Percentiles rank a stretch among this genome's conserved stretches.
phyloP scores from a whole-genome alignment of 2,797 vertebrate species.

The Mustela erminea region DNA sequence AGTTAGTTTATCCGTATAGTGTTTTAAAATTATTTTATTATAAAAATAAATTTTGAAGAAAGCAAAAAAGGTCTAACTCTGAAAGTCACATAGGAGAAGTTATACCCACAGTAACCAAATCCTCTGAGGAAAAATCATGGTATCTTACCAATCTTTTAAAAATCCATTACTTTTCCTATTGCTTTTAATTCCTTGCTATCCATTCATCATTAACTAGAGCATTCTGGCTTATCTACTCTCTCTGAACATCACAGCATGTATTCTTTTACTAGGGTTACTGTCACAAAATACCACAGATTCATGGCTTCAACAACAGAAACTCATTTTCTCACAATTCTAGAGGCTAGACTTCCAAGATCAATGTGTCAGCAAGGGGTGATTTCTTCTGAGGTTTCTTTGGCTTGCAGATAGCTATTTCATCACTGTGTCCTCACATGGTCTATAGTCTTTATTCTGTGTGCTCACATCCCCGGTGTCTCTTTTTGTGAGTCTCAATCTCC shows the following conservation, averaged over 20 bases:
- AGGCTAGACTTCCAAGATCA: neutral
- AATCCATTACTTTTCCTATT: neutral
- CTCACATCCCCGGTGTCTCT: neutral
- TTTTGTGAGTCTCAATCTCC: neutral
- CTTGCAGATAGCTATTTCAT: neutral
- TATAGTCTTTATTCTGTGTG: neutral
- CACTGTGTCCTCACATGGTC: neutral
- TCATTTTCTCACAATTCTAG: neutral
- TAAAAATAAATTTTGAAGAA: neutral
- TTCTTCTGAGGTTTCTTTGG: neutral
- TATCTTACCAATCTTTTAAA: neutral
- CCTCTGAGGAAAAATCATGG: neutral
- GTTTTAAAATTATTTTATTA: neutral
- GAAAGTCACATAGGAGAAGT: constrained; percentile 16
- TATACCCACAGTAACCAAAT: neutral
- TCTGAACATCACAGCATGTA: neutral
- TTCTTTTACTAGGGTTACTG: neutral
- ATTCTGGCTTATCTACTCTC: neutral
- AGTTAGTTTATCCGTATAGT: neutral
- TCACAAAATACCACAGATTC: neutral
- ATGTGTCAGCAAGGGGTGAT: neutral
- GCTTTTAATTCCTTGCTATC: neutral
- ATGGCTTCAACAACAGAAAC: neutral
- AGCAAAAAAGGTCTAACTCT: neutral
- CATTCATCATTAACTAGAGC: neutral